Evolutionary conservation across 2,888 invertebrate species (phyloP), one percentile per base, ranked within the genome.

Genomic region (Amphipoea oculea): DNA sequence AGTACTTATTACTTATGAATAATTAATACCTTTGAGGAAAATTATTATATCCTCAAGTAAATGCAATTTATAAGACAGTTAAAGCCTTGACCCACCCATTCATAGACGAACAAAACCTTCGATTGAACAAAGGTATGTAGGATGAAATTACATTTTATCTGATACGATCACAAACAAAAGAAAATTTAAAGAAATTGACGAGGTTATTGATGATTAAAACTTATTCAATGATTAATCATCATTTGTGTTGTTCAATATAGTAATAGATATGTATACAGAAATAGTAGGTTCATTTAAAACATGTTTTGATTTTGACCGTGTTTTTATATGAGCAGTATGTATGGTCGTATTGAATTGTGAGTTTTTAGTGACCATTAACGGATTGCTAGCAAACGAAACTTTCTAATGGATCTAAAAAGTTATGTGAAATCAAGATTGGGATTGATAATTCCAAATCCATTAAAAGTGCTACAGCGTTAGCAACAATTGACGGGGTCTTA

Each of bases 81-180:
- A 23, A 67, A 72, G 68, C 88, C 89, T 88, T 88, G 89, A 86
- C 80, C 86, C 76, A 81, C 23, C 78, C 80, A 79, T 82, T 66
- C 57, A 67, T 80, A 80, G 62, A 66, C 29, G 82, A 78, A 36
- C 73, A 67, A 71, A 72, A 76, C 88, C 88, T 89, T 87, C 79
- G 67, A 76, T 76, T 82, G 60, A 73, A 69, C 54, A 72, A 29
- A 75, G 40, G 51, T 68, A 80, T 89, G 87, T 89, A 78, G 87
- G 72, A 85, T 85, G 83, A 72, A 78, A 85, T 78, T 78, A 85
- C 73, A 72, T 76, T 54, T 63, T 67, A 65, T 68, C 45, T 63
- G 40, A 77, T 85, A 60, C 60, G 72, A 87, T 65, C 73, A 12
- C 1, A 87, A 60, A 85, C 88, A 85, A 85, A 77, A 81, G 88